Evolutionary conservation across 2,113 vertebrate species (phyloP), one percentile per base, ranked within the genome.

Genomic region (Proteles cristata): DNA sequence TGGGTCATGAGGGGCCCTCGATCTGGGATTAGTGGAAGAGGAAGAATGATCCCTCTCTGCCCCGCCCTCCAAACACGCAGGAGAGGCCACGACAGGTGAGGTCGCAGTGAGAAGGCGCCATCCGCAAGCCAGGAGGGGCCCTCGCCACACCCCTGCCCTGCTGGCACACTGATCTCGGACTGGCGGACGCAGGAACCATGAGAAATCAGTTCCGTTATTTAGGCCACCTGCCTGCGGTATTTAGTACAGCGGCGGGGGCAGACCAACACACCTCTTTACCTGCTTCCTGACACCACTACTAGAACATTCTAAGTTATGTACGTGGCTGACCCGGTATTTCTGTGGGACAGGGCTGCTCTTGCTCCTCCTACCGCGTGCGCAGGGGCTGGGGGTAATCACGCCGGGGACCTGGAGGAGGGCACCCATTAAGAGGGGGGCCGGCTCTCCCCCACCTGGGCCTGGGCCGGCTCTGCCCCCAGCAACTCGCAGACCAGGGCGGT

Each of bases 371-470:
- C 50, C 43, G 58, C 33, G n/a, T 35, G 33, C 25, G 9, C 39
- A n/a, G n/a, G 1, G 3, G 55, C 0, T 19, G 4, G 19, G 25
- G 21, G 28, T 14, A 28, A 53, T 28, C 39, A 89, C 58, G 74
- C 39, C 53, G 48, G 12, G 43, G 53, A 25, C 33, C 35, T 17
- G 81, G 90, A 87, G 31, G 19, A 73, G 77, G 82, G 45, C 81
- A 81, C 73, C 89, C 82, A 45, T 55, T 58, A 96, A 9, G 45
- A 53, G 81, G 96, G 93, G 69, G 74, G 95, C 92, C 97, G 97
- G 94, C 76, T 92, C 86, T 77, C 93, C 45, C 81, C 74, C 80
- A 96, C 80, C 89, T 26, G 89, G 66, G 33, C 45, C 48, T 23
- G 9, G 11, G 33, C 26, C 43, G 68, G 74, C 73, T 88, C n/a